Evolutionary conservation across 2,797 vertebrate genomes (phyloP).

Genomic region (Labroides dimidiatus): DNA sequence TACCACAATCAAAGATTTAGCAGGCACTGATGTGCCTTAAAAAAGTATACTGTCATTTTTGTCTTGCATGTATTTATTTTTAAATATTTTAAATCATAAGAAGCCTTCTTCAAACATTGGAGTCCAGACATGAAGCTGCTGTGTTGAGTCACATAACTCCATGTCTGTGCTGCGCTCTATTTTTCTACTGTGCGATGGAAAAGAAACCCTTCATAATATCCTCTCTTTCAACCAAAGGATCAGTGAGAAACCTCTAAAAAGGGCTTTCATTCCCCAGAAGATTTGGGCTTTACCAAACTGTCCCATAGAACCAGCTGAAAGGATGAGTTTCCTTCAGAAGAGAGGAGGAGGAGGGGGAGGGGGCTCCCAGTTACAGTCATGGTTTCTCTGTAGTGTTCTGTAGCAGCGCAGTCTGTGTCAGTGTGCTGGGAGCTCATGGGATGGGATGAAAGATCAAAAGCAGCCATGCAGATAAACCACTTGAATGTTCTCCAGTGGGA

Average conservation of each 20-base stretch:
- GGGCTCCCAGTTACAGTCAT: conserved; percentile 39
- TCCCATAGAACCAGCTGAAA: conserved; percentile 28
- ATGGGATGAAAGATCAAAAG: conserved; percentile 69
- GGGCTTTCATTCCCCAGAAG: conserved; percentile 23
- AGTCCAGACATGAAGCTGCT: not conserved
- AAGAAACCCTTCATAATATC: conserved; percentile 10
- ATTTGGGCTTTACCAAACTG: conserved; percentile 29
- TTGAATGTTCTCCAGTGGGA: conserved; percentile 50
- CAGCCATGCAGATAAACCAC: conserved; percentile 64
- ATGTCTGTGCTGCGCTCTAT: not conserved
- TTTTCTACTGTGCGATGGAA: conserved; percentile 1
- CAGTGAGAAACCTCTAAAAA: conserved; percentile 36
- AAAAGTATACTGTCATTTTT: too few species aligned
- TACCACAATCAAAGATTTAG: too few species aligned
- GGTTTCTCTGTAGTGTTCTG: conserved; percentile 53
- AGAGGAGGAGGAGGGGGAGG: conserved; percentile 12
- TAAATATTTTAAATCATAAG: not conserved
- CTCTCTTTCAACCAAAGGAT: conserved; percentile 27
- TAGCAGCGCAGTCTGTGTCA: conserved; percentile 51
- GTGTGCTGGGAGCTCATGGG: conserved; percentile 54
- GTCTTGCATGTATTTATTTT: not conserved
- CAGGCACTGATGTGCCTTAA: too few species aligned
- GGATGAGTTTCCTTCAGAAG: conserved; percentile 34
- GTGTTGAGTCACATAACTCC: conserved; percentile 2
- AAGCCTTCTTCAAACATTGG: not conserved